Base-by-base conservation (phyloP, 2,888 invertebrate genomes). In the Pycnomerus fuliginosus region DNA sequence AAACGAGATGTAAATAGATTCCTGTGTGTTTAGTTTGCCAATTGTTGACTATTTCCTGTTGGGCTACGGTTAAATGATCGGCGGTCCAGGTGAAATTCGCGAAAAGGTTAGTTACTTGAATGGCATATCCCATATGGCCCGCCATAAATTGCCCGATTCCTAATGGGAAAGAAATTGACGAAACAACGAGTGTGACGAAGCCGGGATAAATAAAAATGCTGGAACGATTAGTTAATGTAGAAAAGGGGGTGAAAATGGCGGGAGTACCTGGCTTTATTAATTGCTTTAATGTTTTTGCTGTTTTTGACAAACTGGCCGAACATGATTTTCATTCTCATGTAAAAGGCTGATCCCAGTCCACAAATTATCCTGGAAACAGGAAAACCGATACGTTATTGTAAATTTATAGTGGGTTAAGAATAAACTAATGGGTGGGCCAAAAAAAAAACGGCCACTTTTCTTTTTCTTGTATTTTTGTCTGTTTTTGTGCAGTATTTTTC, bases 1-100 rank as follows among this genome's bases (percentile, higher is more conserved):
- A 81, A 2, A 86, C 73, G 12, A 98, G 80, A 56, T 91, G 93
- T 10, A 91, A 82, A 65, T 90, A 92, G 36, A 93, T 85, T 62
- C 89, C 87, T 1, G 93, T 85, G 28, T 82, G 80, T 0, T 82
- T 80, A 0, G 93, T 91, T 32, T 81, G 79, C 97, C 98, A 97
- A 69, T 94, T 88, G 0, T 83, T 79, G 1, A 96, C 82, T 14
- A 93, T 79, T 20, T 85, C 84, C 38, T 85, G 84, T 67, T 97
- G 91, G 55, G 89, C 86, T 0, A 91, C 88, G 0, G 85, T 84
- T 42, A 91, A 75, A 56, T 87, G 83, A 3, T 78, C 74, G 57
- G 87, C 85, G 0, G 86, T 86, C 96, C 96, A 98, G 0, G 97
- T 94, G 70, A 97, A 95, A 74, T 98, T 98, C 29, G 92, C 87